Conservation (phyloP, 2,888 invertebrate genomes). For the Eilema griseolum region DNA sequence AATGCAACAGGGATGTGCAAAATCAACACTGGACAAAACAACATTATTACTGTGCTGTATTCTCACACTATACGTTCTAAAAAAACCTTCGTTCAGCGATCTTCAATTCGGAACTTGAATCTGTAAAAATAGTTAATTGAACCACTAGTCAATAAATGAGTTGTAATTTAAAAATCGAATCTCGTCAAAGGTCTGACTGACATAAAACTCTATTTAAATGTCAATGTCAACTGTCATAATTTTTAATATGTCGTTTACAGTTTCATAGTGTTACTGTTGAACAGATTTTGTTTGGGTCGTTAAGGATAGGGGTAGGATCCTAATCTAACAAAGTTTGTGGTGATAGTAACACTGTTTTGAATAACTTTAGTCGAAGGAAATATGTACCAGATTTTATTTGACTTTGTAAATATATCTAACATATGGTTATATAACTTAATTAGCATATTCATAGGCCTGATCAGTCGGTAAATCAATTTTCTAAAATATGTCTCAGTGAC, state of each 20-base stretch:
- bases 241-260: slow-evolving; percentile 45
- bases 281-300: slow-evolving; percentile 44
- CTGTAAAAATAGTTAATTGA: slow-evolving; percentile 17
- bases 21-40: slow-evolving; percentile 71
- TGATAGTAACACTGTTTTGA: slow-evolving; percentile 6
- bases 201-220: slow-evolving; percentile 31
- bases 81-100: slow-evolving; percentile 56
- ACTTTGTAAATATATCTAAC: slow-evolving; percentile 39
- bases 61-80: slow-evolving; percentile 60
- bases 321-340: slow-evolving; percentile 30
- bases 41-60: slow-evolving; percentile 68
- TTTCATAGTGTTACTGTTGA: slow-evolving; percentile 37
- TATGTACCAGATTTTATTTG: slow-evolving; percentile 1
- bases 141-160: slow-evolving; percentile 28
- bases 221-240: slow-evolving; percentile 24
- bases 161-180: slow-evolving; percentile 33
- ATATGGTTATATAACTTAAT: slow-evolving; percentile 21
- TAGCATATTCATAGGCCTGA: slow-evolving; percentile 17
- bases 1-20: slow-evolving; percentile 83
- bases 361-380: slow-evolving; percentile 6
- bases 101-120: slow-evolving; percentile 73
- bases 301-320: slow-evolving; percentile 32
- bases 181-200: slow-evolving; percentile 19
- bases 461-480: background rate
- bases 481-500: background rate